Percentiles rank a stretch among this genome's conserved stretches.
Evolutionary conservation across 1,140 invertebrate genomes (phyloP).

Genomic region (Orius laevigatus): DNA sequence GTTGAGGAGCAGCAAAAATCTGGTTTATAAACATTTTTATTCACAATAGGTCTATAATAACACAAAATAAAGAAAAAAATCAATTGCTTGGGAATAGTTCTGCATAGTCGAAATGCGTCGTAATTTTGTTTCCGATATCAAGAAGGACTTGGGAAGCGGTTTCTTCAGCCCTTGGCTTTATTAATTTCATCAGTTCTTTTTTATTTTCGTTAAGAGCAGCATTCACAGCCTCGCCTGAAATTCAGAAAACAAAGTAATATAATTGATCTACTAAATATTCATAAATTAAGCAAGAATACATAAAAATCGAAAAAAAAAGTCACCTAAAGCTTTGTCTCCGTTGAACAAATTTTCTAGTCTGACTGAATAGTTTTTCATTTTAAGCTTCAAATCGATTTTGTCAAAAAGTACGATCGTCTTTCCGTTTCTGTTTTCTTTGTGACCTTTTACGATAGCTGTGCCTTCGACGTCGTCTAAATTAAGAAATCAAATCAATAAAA

Average conservation of each 20-base stretch:
- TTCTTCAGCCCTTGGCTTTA: constrained; percentile 19
- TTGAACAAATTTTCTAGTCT: constrained; percentile 21
- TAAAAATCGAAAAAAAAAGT: constrained; percentile 12
- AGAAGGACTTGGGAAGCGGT: constrained; percentile 17
- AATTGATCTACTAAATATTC: no score
- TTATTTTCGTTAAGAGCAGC: constrained; percentile 21
- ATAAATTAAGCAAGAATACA: no score
- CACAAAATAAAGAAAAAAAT: neutral
- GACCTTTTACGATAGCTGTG: constrained; percentile 37
- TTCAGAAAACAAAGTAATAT: no score
- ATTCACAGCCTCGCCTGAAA: constrained; percentile 21
- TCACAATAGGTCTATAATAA: no score
- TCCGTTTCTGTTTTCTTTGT: constrained; percentile 33
- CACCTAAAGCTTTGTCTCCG: constrained; percentile 21
- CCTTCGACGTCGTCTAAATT: constrained; percentile 42
- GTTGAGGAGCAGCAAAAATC: no score
- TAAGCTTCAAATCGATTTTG: constrained; percentile 34
- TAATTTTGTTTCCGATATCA: constrained; percentile 21
- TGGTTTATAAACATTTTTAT: no score
- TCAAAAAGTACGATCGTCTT: constrained; percentile 35
- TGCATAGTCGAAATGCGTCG: constrained; percentile 17
- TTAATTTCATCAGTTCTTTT: constrained; percentile 18
- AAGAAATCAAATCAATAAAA: no score
- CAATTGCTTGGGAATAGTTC: constrained; percentile 20
- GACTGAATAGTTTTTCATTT: constrained; percentile 29